phyloP scores from a whole-genome alignment of 2,888 invertebrate genomes.

The Euplexia lucipara region DNA sequence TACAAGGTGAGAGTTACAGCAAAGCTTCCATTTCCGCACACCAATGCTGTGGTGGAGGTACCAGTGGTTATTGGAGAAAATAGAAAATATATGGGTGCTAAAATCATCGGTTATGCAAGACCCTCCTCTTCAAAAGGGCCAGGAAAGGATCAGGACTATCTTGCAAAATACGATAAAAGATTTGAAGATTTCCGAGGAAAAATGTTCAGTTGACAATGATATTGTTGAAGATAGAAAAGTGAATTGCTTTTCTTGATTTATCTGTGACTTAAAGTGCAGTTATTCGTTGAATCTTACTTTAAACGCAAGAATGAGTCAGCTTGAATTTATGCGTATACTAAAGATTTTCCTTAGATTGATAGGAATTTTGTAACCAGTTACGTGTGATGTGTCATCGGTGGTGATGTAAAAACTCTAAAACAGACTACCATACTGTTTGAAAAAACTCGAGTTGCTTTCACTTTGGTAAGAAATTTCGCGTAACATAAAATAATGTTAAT shows the following conservation, averaged over 20 bases:
- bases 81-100: background rate
- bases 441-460: no score
- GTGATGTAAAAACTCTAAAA: no score
- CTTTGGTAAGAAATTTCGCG: no score
- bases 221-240: background rate
- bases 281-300: no score
- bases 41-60: conserved; percentile 59
- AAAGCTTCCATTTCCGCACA: conserved; percentile 64
- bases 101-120: background rate
- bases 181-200: background rate
- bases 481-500: no score
- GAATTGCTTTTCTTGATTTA: background rate
- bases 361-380: background rate
- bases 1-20: conserved; percentile 64
- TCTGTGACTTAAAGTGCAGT: background rate
- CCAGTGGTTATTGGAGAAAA: conserved; percentile 67
- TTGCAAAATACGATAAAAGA: conserved; percentile 4
- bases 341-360: background rate
- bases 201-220: background rate
- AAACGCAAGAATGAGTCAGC: background rate
- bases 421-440: no score
- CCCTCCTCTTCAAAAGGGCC: background rate
- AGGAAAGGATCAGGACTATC: background rate
- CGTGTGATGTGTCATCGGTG: no score
- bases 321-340: background rate